phyloP scores from a whole-genome alignment of 1,140 invertebrate species.

The Diachasmimorpha longicaudata region DNA sequence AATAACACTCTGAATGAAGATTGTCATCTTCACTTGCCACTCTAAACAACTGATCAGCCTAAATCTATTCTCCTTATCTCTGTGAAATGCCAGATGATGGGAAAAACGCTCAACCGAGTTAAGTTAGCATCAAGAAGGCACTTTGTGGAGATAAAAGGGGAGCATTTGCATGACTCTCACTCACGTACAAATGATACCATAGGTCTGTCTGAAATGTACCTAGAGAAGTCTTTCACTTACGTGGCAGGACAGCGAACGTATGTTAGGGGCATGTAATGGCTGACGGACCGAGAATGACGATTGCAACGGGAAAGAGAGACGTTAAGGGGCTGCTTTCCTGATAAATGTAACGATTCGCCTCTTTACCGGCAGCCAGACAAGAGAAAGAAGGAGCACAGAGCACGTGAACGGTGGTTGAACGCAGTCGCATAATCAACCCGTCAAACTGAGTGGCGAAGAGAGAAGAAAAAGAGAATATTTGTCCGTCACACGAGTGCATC shows the following conservation, averaged over 20 bases:
- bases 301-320: constrained; percentile 11
- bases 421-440: constrained; percentile 5
- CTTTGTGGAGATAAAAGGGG: constrained; percentile 25
- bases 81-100: too few relatives aligned
- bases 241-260: constrained; percentile 14
- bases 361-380: not conserved
- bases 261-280: constrained; percentile 29
- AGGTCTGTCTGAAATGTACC: not conserved
- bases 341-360: constrained; percentile 21
- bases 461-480: not conserved
- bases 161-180: constrained; percentile 28
- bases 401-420: constrained; percentile 12
- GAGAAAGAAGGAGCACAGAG: not conserved
- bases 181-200: constrained; percentile 25
- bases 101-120: not conserved
- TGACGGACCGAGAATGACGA: constrained; percentile 21
- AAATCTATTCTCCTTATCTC: too few relatives aligned
- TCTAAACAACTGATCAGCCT: too few relatives aligned
- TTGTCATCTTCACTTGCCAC: too few relatives aligned
- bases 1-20: too few relatives aligned
- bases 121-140: not conserved
- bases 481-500: not conserved
- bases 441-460: not conserved
- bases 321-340: not conserved
- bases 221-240: constrained; percentile 19